Evolutionary conservation across 1,140 invertebrate genomes (phyloP).

Genomic region (Thaumetopoea pityocampa): DNA sequence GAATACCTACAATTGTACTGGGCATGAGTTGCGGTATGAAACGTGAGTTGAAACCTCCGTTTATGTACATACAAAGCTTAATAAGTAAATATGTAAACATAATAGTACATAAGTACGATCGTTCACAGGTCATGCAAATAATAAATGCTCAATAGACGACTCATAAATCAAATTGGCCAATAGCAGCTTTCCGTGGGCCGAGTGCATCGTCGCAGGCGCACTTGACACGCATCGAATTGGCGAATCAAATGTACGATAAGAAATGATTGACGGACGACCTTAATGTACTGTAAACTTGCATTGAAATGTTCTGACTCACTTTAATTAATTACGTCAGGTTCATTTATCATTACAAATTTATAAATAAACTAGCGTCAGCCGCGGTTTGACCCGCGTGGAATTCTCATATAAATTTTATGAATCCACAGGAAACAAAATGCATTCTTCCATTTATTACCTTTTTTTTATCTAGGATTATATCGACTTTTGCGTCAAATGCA

Average conservation of each 20-base stretch:
- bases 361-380: no score
- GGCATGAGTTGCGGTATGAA: no score
- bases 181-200: constrained; percentile 9
- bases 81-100: no score
- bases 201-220: constrained; percentile 14
- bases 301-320: neutral
- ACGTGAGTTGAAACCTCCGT: no score
- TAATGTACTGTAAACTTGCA: constrained; percentile 8
- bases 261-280: constrained; percentile 14
- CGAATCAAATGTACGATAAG: constrained; percentile 15
- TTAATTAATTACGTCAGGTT: constrained; percentile 1
- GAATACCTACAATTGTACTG: no score
- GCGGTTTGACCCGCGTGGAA: no score
- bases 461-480: no score
- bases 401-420: no score
- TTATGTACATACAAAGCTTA: no score
- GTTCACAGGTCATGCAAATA: constrained; percentile 17
- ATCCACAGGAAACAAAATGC: no score
- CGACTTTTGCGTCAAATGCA: no score
- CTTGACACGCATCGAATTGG: constrained; percentile 11
- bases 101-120: constrained; percentile 8
- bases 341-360: neutral
- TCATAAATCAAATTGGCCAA: constrained; percentile 25
- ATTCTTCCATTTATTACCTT: no score
- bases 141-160: constrained; percentile 21